A percentile compares a stretch with the other conserved stretches of the same genome.
Conservation (phyloP, 2,113 vertebrate genomes). For the Mormyrus iriodes region DNA sequence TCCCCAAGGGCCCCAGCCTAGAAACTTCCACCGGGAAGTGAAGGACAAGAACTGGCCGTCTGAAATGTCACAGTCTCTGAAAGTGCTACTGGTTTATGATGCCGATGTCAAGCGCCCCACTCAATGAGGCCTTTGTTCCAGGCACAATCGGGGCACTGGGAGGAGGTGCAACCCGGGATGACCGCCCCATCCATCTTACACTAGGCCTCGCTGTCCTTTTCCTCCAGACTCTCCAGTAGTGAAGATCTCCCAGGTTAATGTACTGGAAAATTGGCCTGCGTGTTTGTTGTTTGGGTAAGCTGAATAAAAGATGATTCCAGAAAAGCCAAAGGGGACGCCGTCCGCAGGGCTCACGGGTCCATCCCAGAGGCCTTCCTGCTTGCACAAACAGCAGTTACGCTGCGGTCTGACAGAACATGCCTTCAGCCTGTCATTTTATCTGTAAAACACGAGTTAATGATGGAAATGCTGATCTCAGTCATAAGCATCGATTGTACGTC, state of each 20-base stretch:
- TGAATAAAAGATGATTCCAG: slow-evolving; percentile 82
- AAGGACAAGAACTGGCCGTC: slow-evolving; percentile 83
- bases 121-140: slow-evolving; percentile 98
- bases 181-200: slow-evolving; percentile 91
- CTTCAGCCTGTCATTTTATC: not conserved
- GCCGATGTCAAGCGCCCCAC: slow-evolving; percentile 93
- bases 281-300: slow-evolving; percentile 91
- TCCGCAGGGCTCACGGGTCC: slow-evolving; percentile 64
- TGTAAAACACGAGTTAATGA: not conserved
- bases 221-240: slow-evolving; percentile 71
- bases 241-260: slow-evolving; percentile 96
- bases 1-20: slow-evolving; percentile 55
- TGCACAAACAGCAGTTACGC: slow-evolving; percentile 59
- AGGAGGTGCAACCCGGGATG: slow-evolving; percentile 80
- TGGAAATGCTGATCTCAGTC: slow-evolving; percentile 50
- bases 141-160: slow-evolving; percentile 90
- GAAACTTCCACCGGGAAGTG: slow-evolving; percentile 69
- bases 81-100: slow-evolving; percentile 96
- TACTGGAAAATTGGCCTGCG: slow-evolving; percentile 99
- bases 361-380: not conserved
- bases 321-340: slow-evolving; percentile 53
- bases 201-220: slow-evolving; percentile 68
- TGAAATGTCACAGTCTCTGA: slow-evolving; percentile 97
- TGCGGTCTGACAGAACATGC: slow-evolving; percentile 63
- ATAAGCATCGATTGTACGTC: slow-evolving; percentile 42